A percentile compares a stretch with the other conserved stretches of the same genome.
These are phyloP conservation scores for Calyptommatus sinebrachiatus DNA, from an alignment of 2,113 vertebrate species.

Conservation along the genomic window DNA sequence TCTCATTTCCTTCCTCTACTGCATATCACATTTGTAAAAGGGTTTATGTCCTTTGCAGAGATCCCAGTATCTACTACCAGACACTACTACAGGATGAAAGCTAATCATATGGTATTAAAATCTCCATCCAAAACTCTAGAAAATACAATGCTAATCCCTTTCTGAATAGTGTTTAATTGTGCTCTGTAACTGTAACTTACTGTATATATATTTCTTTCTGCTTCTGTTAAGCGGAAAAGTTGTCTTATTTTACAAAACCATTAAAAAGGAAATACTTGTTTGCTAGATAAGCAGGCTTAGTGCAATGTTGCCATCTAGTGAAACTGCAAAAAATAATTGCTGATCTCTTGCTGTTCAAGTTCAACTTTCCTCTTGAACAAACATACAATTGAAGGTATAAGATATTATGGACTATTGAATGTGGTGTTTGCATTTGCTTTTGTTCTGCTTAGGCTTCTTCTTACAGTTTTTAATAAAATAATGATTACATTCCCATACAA, in stretches of 20 bases:
- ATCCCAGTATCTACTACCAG: no score
- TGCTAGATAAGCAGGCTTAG: not conserved
- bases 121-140: not conserved
- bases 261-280: not conserved
- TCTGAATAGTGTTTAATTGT: conserved; percentile 5
- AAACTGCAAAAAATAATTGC: conserved; percentile 18
- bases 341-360: not conserved
- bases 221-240: not conserved
- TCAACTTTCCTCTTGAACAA: not conserved
- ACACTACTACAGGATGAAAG: not conserved
- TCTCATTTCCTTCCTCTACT: not conserved
- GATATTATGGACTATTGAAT: not conserved
- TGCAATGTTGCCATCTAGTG: conserved; percentile 64
- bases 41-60: not conserved
- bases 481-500: no score
- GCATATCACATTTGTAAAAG: not conserved
- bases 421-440: not conserved
- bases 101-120: not conserved
- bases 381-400: not conserved
- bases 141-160: not conserved
- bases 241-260: not conserved
- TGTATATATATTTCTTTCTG: not conserved
- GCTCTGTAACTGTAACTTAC: not conserved
- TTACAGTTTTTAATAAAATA: no score
- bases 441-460: not conserved